phyloP scores from a whole-genome alignment of 2,113 vertebrate species.

The Rattus norvegicus region GRCr8 NC_086019.1:232408501-232409000 shows the following conservation, averaged over 20 bases:
- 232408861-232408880: slow-evolving; percentile 22
- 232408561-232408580: not conserved
- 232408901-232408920: rapidly evolving
- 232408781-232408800: not conserved
- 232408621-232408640: not conserved
- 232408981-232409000: not conserved
- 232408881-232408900: not conserved
- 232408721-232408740: slow-evolving; percentile 25
- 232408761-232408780: not conserved
- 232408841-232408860: not conserved
- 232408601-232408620: not conserved
- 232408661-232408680: slow-evolving; percentile 19
- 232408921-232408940: not conserved
- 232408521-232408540: slow-evolving; percentile 42
- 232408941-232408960: slow-evolving; percentile 23
- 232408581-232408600: slow-evolving; percentile 9
- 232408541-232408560: not conserved
- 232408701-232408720: not conserved
- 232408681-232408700: not conserved
- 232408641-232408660: slow-evolving; percentile 10
- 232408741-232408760: not conserved
- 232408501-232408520: not conserved
- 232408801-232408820: not conserved
- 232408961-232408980: not conserved
- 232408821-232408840: not conserved